Percentiles rank a stretch among this genome's conserved stretches.
phyloP scores from a whole-genome alignment of 1,140 invertebrate genomes.

The Lepidurus apus region DNA sequence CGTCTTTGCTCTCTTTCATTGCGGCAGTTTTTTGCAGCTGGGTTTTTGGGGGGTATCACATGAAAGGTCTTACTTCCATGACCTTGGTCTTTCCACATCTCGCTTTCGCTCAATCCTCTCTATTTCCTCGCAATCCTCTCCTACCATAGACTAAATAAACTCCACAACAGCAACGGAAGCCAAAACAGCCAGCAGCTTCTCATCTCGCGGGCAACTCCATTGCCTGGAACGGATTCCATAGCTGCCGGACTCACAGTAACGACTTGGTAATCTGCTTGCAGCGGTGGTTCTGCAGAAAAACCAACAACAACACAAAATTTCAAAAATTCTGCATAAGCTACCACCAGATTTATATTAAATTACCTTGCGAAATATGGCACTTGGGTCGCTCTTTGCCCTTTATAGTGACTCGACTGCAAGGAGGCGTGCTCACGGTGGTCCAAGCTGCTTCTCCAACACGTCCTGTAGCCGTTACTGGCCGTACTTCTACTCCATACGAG shows the following conservation, averaged over 20 bases:
- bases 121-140: background rate
- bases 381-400: slow-evolving; percentile 10
- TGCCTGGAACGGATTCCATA: background rate
- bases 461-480: background rate
- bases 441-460: background rate
- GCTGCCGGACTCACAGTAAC: background rate
- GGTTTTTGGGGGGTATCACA: slow-evolving; percentile 2
- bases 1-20: background rate
- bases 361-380: slow-evolving; percentile 1
- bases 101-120: background rate
- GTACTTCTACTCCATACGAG: background rate
- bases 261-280: slow-evolving; percentile 18
- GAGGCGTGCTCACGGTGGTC: background rate
- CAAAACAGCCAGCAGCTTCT: background rate
- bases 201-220: background rate
- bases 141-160: slow-evolving; percentile 19
- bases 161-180: slow-evolving; percentile 18
- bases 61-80: slow-evolving; percentile 19
- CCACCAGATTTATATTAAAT: background rate
- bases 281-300: background rate
- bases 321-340: background rate
- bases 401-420: background rate
- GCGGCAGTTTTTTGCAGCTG: background rate
- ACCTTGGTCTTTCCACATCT: slow-evolving; percentile 10
- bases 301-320: background rate